A percentile compares a stretch with the other conserved stretches of the same genome.
Evolutionary conservation across 2,113 vertebrate species (phyloP).

Genomic region (Ascaphus truei): DNA sequence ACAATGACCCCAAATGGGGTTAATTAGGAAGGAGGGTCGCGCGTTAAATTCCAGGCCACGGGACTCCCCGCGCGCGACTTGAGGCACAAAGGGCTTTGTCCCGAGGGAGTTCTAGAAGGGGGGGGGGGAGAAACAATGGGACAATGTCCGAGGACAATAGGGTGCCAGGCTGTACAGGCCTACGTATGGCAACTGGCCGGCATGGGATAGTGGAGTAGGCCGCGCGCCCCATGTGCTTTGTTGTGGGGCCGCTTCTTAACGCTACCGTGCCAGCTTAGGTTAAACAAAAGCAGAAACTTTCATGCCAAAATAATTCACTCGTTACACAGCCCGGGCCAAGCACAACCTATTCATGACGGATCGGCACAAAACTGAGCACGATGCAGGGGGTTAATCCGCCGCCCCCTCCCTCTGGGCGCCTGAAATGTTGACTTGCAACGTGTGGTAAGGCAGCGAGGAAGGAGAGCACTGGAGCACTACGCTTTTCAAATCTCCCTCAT

Average conservation of each 20-base stretch:
- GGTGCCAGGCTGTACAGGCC: no score
- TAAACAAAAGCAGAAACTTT: no score
- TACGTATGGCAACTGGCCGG: no score
- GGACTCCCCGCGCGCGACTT: conserved; percentile 39
- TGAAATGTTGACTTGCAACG: conserved; percentile 11
- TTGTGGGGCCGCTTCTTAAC: no score
- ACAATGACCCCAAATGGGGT: conserved; percentile 31
- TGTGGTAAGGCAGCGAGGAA: conserved; percentile 2
- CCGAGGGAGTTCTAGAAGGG: conserved; percentile 6
- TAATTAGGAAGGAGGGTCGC: not conserved
- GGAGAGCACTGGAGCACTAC: conserved; percentile 50
- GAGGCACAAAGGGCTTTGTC: conserved; percentile 56
- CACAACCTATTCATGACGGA: no score
- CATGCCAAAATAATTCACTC: no score
- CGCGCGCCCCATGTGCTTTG: no score
- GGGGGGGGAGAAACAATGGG: not conserved
- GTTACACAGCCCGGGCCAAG: no score
- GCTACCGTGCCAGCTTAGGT: no score
- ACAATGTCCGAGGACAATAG: not conserved
- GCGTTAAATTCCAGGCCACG: not conserved
- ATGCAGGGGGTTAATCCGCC: no score
- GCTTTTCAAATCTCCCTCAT: conserved; percentile 85
- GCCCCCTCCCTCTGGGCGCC: conserved; percentile 36
- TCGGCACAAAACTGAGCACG: no score
- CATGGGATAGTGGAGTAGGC: no score